These are phyloP conservation scores for Salpingus planirostris DNA, from an alignment of 2,888 invertebrate genomes.

Conservation along the genomic window DNA sequence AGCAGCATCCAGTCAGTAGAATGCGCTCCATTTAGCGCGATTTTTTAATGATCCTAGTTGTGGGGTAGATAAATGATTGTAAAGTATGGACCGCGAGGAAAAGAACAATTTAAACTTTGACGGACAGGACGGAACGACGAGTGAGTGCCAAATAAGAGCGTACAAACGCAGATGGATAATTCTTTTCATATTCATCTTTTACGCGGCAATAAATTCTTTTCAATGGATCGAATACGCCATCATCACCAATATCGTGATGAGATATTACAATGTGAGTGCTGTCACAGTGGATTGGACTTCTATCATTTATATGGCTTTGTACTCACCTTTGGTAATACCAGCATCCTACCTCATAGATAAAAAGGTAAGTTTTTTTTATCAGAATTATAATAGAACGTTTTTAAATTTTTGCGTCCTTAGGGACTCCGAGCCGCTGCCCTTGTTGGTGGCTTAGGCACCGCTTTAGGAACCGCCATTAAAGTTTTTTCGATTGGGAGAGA, in stretches of 20 bases:
- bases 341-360: conserved; percentile 90
- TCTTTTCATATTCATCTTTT: conserved; percentile 71
- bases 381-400: not conserved
- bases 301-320: conserved; percentile 92
- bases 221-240: conserved; percentile 96
- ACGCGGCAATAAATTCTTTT: conserved; percentile 81
- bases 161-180: conserved; percentile 74
- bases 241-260: conserved; percentile 71
- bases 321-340: conserved; percentile 92
- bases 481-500: conserved; percentile 74
- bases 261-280: conserved; percentile 63
- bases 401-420: conserved; percentile 46
- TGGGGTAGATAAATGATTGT: no score
- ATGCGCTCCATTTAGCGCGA: no score
- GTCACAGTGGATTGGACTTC: conserved; percentile 88
- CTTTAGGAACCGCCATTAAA: conserved; percentile 81
- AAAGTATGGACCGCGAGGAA: conserved; percentile 5
- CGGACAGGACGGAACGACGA: conserved; percentile 1
- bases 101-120: conserved; percentile 7
- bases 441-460: conserved; percentile 75
- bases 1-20: no score
- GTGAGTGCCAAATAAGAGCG: conserved; percentile 44
- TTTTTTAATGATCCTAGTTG: no score
- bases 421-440: conserved; percentile 73
- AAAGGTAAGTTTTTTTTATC: conserved; percentile 55